These are phyloP conservation scores for Ophion ellenae DNA, from an alignment of 2,888 invertebrate species.

Conservation along the genomic window DNA sequence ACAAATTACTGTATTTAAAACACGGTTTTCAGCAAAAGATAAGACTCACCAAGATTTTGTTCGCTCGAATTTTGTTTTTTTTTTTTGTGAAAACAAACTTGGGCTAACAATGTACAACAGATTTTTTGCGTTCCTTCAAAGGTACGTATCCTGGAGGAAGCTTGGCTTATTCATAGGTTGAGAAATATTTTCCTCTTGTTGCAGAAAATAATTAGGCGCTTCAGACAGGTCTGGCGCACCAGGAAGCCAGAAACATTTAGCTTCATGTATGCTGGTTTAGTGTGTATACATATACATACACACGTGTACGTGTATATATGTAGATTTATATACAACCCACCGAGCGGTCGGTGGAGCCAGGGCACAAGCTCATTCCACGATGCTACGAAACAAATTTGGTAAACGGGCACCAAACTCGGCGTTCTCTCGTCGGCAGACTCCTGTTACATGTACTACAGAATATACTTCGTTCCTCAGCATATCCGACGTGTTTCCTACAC, in stretches of 20 bases:
- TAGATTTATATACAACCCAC: slow-evolving; percentile 37
- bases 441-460: slow-evolving; percentile 34
- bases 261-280: slow-evolving; percentile 57
- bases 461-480: slow-evolving; percentile 45
- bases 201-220: slow-evolving; percentile 80
- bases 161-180: slow-evolving; percentile 1
- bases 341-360: slow-evolving; percentile 20
- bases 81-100: no score
- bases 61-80: no score
- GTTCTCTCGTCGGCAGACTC: slow-evolving; percentile 43
- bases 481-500: slow-evolving; percentile 43
- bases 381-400: slow-evolving; percentile 75
- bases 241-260: slow-evolving; percentile 55
- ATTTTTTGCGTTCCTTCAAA: no score
- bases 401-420: slow-evolving; percentile 66
- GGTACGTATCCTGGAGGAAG: background rate
- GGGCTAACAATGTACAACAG: no score
- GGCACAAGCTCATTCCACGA: slow-evolving; percentile 42
- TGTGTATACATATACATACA: slow-evolving; percentile 13
- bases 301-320: slow-evolving; percentile 38
- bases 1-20: no score
- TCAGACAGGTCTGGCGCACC: slow-evolving; percentile 58
- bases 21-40: no score
- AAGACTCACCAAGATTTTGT: no score
- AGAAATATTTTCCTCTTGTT: slow-evolving; percentile 77